These are phyloP conservation scores for Cheilosia vulpina DNA, from an alignment of 2,888 invertebrate species.

Conservation along the genomic window DNA sequence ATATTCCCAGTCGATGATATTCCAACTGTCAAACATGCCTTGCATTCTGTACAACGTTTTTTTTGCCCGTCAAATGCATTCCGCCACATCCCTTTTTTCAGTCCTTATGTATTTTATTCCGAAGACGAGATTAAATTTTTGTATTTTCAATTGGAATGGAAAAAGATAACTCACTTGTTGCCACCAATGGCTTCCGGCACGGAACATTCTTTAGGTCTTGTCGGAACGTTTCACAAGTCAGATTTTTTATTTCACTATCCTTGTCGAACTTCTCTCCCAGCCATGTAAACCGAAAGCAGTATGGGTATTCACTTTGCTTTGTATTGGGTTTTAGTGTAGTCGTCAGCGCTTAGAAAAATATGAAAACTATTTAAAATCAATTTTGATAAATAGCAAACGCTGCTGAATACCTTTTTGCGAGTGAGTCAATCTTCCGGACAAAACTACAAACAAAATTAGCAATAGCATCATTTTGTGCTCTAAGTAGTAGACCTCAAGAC, in stretches of 20 bases:
- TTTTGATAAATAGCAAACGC: slow-evolving; percentile 40
- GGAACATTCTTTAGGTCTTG: slow-evolving; percentile 85
- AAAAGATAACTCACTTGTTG: slow-evolving; percentile 85
- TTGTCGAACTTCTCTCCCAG: slow-evolving; percentile 87
- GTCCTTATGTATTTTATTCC: no score
- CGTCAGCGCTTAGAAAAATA: slow-evolving; percentile 79
- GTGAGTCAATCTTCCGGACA: slow-evolving; percentile 20
- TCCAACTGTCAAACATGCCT: no score
- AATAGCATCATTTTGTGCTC: slow-evolving; percentile 27
- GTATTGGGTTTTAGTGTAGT: slow-evolving; percentile 36
- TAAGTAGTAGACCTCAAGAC: slow-evolving; percentile 14
- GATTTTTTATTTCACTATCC: slow-evolving; percentile 84
- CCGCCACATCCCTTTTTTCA: no score
- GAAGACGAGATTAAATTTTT: no score
- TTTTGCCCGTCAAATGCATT: no score
- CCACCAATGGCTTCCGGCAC: slow-evolving; percentile 87
- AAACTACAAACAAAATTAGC: slow-evolving; percentile 31
- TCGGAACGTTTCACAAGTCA: slow-evolving; percentile 85
- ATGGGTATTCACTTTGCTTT: slow-evolving; percentile 78
- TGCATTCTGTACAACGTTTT: no score
- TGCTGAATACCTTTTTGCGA: slow-evolving; percentile 19
- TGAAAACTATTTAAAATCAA: slow-evolving; percentile 58
- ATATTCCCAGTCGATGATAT: no score
- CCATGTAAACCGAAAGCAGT: slow-evolving; percentile 89
- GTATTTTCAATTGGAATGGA: neutral